Evolutionary conservation across 2,888 invertebrate genomes (phyloP).

Genomic region (Polymixis flavicincta): DNA sequence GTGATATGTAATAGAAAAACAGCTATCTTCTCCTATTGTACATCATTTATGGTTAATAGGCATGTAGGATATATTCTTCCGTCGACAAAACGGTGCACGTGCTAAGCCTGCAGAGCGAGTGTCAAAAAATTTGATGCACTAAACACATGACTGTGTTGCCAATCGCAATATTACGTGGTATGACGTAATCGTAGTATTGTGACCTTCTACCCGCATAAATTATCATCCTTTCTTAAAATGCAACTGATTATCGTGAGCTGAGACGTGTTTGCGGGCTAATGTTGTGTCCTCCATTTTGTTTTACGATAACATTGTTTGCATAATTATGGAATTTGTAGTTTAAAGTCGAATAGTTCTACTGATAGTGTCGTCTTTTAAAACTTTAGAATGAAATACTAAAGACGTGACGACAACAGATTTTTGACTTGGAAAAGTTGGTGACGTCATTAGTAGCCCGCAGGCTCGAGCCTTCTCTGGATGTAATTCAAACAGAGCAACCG

Average conservation of each 20-base stretch:
- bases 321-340: constrained; percentile 44
- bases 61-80: too few relatives aligned
- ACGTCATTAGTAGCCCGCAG: not conserved
- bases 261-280: constrained; percentile 40
- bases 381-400: not conserved
- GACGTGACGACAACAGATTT: not conserved
- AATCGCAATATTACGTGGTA: constrained; percentile 36
- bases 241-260: constrained; percentile 47
- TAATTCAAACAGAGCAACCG: too few relatives aligned
- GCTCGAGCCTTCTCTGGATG: too few relatives aligned
- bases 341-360: not conserved
- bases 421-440: not conserved
- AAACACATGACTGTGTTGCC: constrained; percentile 39
- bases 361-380: constrained; percentile 7
- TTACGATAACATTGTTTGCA: constrained; percentile 69
- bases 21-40: too few relatives aligned
- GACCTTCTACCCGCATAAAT: constrained; percentile 58
- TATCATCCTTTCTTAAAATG: constrained; percentile 58
- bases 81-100: too few relatives aligned
- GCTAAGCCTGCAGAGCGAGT: too few relatives aligned
- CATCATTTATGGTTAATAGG: too few relatives aligned
- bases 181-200: constrained; percentile 51
- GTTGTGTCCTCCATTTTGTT: constrained; percentile 53
- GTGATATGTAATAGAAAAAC: too few relatives aligned
- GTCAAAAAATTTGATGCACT: constrained; percentile 43